These are phyloP conservation scores for Lagenorhynchus albirostris DNA, from an alignment of 2,113 vertebrate species.

Conservation along the genomic window DNA sequence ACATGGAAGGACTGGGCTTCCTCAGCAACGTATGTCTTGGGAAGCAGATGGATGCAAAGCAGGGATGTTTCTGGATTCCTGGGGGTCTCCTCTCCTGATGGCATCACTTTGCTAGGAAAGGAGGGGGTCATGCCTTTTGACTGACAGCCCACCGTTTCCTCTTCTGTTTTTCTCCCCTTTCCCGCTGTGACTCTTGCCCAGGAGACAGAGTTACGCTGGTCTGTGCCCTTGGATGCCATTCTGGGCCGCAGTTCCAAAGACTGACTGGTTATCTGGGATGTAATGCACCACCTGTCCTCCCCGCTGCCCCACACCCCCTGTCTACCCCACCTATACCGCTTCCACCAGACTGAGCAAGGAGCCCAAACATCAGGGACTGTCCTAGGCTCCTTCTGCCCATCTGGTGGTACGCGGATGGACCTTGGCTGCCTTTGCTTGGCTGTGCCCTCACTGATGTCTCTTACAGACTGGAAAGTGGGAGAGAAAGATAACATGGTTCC, in stretches of 20 bases:
- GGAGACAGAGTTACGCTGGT: not conserved
- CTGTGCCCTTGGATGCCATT: not conserved
- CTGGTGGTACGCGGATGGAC: not conserved
- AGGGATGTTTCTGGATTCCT: not conserved
- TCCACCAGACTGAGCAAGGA: not conserved
- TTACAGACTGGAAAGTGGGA: not conserved
- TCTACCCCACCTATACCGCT: accelerated
- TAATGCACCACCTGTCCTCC: too few species aligned
- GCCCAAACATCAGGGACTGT: too few species aligned
- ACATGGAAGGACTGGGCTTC: not conserved
- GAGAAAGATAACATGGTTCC: not conserved
- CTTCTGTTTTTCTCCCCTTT: not conserved
- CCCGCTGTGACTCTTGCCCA: not conserved
- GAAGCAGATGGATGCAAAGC: not conserved
- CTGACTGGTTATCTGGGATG: not conserved
- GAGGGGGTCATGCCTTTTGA: not conserved
- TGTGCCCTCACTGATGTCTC: too few species aligned
- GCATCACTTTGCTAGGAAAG: not conserved
- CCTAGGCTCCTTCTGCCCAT: not conserved
- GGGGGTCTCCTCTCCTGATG: not conserved
- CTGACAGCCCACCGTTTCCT: not conserved
- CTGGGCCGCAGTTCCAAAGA: not conserved
- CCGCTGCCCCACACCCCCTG: accelerated
- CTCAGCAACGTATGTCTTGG: not conserved
- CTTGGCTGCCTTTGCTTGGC: not conserved